Evolutionary conservation across 2,888 invertebrate genomes (phyloP).

Genomic region (Nemoura dubitans): DNA sequence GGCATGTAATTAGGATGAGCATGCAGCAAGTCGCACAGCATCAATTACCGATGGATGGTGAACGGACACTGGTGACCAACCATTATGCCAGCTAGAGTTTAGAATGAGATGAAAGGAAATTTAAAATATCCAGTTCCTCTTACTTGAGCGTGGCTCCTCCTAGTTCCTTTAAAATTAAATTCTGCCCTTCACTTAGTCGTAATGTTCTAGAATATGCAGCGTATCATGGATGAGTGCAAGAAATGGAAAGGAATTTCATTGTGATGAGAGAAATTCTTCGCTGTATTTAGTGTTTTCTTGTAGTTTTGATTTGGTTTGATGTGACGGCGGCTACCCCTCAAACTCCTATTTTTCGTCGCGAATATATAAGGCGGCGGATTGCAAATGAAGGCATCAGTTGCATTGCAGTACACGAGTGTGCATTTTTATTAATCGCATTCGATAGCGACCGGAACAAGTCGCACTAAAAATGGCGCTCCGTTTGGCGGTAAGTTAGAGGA

Average conservation of each 20-base stretch:
- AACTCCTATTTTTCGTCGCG: background rate
- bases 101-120: constrained; percentile 14
- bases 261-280: constrained; percentile 33
- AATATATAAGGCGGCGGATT: constrained; percentile 21
- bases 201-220: constrained; percentile 1
- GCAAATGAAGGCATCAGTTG: constrained; percentile 29
- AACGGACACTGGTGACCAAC: background rate
- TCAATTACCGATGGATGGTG: background rate
- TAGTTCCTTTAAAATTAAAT: constrained; percentile 26
- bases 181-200: constrained; percentile 36
- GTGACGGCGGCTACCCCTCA: constrained; percentile 9
- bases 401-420: background rate
- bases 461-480: constrained; percentile 61
- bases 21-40: background rate
- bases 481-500: constrained; percentile 63
- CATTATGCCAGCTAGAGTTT: background rate
- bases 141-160: constrained; percentile 3
- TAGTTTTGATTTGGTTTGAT: constrained; percentile 9
- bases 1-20: background rate
- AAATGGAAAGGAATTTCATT: constrained; percentile 40
- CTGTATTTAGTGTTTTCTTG: constrained; percentile 15
- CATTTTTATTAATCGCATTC: background rate
- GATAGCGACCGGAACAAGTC: background rate
- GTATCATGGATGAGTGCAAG: constrained; percentile 39
- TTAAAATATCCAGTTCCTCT: constrained; percentile 28